Evolutionary conservation across 2,113 vertebrate genomes (phyloP).

Genomic region (Pterocles burchelli): DNA sequence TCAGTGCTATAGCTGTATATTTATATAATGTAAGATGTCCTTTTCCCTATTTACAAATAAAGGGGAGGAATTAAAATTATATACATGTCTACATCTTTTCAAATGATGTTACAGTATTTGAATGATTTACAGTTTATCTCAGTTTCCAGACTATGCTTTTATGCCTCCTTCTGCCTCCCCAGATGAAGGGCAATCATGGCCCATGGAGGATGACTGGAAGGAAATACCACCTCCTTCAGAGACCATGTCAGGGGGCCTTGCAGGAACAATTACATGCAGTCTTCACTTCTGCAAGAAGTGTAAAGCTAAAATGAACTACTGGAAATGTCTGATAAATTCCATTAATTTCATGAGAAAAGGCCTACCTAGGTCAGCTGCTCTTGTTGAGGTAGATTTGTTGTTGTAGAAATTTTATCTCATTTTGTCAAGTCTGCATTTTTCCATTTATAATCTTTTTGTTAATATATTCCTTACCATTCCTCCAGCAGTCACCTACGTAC

Average conservation of each 20-base stretch:
- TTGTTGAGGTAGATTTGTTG: not conserved
- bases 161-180: not conserved
- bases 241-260: not conserved
- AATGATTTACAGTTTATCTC: not conserved
- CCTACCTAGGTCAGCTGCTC: not conserved
- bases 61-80: not conserved
- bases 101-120: not conserved
- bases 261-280: not conserved
- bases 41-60: not conserved
- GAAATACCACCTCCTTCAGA: not conserved
- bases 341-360: not conserved
- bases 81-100: not conserved
- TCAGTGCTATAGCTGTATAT: not conserved
- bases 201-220: not conserved
- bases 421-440: constrained; percentile 1
- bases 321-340: not conserved
- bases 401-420: not conserved
- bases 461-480: not conserved
- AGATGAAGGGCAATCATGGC: not conserved
- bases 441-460: not conserved
- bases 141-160: not conserved
- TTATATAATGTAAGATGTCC: not conserved
- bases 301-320: not conserved
- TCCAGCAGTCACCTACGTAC: not conserved
- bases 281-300: not conserved